Conservation (phyloP, 92 coral and sea anemone genomes). For the Desmophyllum pertusum region DNA sequence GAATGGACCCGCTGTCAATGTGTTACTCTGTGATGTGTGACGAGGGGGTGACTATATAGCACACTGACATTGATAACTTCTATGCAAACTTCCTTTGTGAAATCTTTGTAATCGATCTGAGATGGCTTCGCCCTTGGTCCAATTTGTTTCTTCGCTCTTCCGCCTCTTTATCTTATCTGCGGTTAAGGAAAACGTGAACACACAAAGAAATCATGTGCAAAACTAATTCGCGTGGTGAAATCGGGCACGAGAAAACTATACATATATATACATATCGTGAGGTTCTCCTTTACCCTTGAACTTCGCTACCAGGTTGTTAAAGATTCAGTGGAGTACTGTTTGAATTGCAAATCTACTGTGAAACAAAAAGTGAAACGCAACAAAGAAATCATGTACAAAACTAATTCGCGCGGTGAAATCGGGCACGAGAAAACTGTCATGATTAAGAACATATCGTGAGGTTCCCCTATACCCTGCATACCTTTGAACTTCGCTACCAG, state of each 20-base stretch:
- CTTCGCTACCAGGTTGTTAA: neutral
- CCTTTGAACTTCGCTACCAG: neutral
- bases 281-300: neutral
- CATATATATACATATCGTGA: conserved; percentile 2
- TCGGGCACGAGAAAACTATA: neutral
- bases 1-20: neutral
- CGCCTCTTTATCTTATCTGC: conserved; percentile 32
- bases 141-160: conserved; percentile 8
- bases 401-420: too few relatives aligned
- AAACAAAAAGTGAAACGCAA: neutral
- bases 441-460: conserved; percentile 8
- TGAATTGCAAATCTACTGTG: neutral
- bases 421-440: neutral
- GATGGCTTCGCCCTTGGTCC: conserved; percentile 10
- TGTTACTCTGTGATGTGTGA: neutral
- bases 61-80: conserved; percentile 13
- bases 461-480: conserved; percentile 1
- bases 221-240: neutral
- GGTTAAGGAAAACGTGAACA: conserved; percentile 32
- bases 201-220: conserved; percentile 10
- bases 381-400: too few relatives aligned
- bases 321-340: neutral
- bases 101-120: conserved; percentile 13
- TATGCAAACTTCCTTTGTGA: conserved; percentile 43
- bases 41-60: neutral